Base-by-base conservation (phyloP, 2,797 vertebrate species). In the Acipenser oxyrinchus region DNA sequence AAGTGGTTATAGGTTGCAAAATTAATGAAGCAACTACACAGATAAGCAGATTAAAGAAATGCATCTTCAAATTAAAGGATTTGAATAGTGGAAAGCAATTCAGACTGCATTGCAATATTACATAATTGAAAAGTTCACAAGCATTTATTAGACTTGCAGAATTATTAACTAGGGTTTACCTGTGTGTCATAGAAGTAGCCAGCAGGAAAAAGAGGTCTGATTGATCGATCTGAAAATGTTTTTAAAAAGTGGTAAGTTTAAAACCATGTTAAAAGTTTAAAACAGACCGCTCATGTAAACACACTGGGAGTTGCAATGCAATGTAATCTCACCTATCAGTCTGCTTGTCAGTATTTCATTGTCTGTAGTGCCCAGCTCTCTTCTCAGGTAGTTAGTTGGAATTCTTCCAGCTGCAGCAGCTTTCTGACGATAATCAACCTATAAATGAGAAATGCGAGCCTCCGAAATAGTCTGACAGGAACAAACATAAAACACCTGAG, bases 171-270 rank as follows among this genome's bases (percentile, higher is more conserved):
- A 10, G n/a, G 73, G 75, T 83, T 75, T 69, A 97, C 97, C 90
- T 99, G 97, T 62, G 97, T 99, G 78, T 99, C 97, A 73, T 98
- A 99, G 70, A 93, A 99, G 84, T 99, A 99, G 57, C 97, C 96
- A 65, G 84, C 51, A 59, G 95, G 95, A 76, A 99, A 99, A 53
- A 99, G 92, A 0, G 96, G 97, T 71, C 97, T 87, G 76, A 99
- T 89, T 0, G 94, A 94, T 1, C 97, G 87, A 86, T 99, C 96
- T 99, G 79, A 79, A 76, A 71, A 71, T 8, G 37, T 37, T 37
- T 37, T 37, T 37, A 4, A 37, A 37, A 37, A 37, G 5, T 37
- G 37, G 37, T 37, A 37, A 37, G 37, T 4, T 37, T 37, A 37
- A 37, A 37, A 37, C 37, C 37, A 37, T 5, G 5, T 37, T 37